Percentiles rank a stretch among this genome's conserved stretches.
phyloP scores from a whole-genome alignment of 2,797 vertebrate genomes.

The Taeniopygia guttata region DNA sequence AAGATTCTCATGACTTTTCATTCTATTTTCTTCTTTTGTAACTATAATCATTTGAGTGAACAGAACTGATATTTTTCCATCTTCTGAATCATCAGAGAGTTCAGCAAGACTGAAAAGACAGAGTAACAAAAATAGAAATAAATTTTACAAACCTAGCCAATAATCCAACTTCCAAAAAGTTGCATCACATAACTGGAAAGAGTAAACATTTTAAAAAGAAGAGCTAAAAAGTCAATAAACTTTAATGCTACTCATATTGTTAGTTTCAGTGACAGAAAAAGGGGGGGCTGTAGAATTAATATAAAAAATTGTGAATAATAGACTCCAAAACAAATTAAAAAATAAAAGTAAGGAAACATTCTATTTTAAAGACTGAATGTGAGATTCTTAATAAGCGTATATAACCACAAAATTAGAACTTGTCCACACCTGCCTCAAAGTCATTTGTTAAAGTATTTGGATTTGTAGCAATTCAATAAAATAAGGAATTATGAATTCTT shows the following conservation, averaged over 20 bases:
- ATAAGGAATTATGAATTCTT: neutral
- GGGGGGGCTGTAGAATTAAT: fast-evolving
- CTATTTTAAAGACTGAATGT: neutral
- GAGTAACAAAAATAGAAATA: neutral
- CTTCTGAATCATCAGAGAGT: neutral
- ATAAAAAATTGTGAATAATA: neutral
- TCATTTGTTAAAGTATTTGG: neutral
- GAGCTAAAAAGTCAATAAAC: neutral
- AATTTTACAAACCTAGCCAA: neutral
- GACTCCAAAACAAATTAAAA: neutral
- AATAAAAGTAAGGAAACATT: neutral
- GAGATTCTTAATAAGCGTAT: neutral
- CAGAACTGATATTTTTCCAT: neutral
- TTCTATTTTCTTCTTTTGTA: neutral
- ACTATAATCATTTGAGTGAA: neutral
- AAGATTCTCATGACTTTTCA: neutral
- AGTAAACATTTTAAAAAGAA: neutral
- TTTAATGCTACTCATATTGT: neutral
- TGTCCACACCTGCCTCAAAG: neutral
- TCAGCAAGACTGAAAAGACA: neutral
- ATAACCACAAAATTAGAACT: neutral
- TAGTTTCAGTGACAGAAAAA: neutral
- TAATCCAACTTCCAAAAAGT: neutral
- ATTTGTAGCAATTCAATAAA: neutral
- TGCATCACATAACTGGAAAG: neutral